Evolutionary conservation across 2,888 invertebrate species (phyloP).

Genomic region (Heliconius ethilla): DNA sequence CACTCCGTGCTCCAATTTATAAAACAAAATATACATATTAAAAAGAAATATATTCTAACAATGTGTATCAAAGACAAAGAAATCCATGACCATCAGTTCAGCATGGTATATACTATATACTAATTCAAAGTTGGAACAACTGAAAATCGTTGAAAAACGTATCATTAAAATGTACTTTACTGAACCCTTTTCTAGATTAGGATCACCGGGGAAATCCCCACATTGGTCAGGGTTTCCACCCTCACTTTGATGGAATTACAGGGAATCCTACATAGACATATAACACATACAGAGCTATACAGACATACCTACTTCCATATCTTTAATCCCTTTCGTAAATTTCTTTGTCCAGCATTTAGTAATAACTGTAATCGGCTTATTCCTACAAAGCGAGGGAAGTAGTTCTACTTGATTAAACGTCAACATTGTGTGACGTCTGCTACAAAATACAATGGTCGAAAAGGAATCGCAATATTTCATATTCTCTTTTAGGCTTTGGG

Average conservation of each 20-base stretch:
- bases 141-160: background rate
- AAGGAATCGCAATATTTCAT: slow-evolving; percentile 20
- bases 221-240: slow-evolving; percentile 2
- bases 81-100: no score
- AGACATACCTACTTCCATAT: background rate
- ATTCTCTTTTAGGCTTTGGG: slow-evolving; percentile 1
- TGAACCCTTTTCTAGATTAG: slow-evolving; percentile 17
- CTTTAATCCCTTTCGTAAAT: slow-evolving; percentile 19
- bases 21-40: no score
- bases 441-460: slow-evolving; percentile 14
- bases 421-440: slow-evolving; percentile 17
- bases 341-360: slow-evolving; percentile 9
- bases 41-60: no score
- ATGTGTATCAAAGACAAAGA: no score
- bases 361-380: slow-evolving; percentile 15
- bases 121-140: background rate
- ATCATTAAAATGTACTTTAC: background rate
- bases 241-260: background rate
- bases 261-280: background rate
- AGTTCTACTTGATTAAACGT: slow-evolving; percentile 25
- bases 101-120: no score
- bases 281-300: background rate
- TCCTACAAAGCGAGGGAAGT: slow-evolving; percentile 12
- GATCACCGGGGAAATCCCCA: slow-evolving; percentile 5
- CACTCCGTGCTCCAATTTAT: no score